These are phyloP conservation scores for Lasioglossum vierecki DNA, from an alignment of 2,888 invertebrate genomes.

Conservation along the genomic window DNA sequence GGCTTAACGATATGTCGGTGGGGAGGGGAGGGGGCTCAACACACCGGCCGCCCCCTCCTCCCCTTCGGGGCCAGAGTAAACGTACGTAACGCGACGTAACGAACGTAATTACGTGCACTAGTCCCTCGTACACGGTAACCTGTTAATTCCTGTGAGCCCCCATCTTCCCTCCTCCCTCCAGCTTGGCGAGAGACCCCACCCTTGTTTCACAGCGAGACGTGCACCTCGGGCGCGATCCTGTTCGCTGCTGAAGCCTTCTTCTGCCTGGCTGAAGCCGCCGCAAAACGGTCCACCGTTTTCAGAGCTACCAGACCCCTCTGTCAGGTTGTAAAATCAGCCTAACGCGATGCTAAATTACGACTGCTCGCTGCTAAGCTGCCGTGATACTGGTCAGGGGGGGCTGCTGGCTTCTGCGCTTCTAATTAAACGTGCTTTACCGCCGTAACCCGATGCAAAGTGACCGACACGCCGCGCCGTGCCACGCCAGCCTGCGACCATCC, in stretches of 20 bases:
- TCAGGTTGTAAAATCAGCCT: slow-evolving; percentile 62
- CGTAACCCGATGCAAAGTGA: slow-evolving; percentile 2
- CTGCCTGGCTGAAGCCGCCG: background rate
- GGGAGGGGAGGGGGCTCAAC: background rate
- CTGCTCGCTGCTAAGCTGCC: slow-evolving; percentile 5
- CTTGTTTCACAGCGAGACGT: slow-evolving; percentile 12
- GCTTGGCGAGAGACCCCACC: background rate
- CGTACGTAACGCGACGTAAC: slow-evolving; percentile 70
- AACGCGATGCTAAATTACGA: slow-evolving; percentile 60
- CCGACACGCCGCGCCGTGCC: background rate
- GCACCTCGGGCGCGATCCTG: slow-evolving; percentile 8
- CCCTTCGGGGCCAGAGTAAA: slow-evolving; percentile 53
- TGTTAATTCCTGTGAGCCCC: slow-evolving; percentile 60
- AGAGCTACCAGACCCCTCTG: slow-evolving; percentile 20
- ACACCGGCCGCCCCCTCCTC: slow-evolving; percentile 6
- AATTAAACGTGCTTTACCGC: slow-evolving; percentile 22
- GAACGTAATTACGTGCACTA: slow-evolving; percentile 66
- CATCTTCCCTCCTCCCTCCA: background rate
- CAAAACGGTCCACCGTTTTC: slow-evolving; percentile 43
- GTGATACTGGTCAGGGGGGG: background rate
- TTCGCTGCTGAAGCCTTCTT: background rate
- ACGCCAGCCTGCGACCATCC: background rate
- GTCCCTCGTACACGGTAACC: slow-evolving; percentile 65
- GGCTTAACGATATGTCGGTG: slow-evolving; percentile 55
- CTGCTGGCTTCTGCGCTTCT: slow-evolving; percentile 13